Evolutionary conservation across 2,888 invertebrate genomes (phyloP), one percentile per base, ranked within the genome.

Genomic region (Dasysyrphus tricinctus): DNA sequence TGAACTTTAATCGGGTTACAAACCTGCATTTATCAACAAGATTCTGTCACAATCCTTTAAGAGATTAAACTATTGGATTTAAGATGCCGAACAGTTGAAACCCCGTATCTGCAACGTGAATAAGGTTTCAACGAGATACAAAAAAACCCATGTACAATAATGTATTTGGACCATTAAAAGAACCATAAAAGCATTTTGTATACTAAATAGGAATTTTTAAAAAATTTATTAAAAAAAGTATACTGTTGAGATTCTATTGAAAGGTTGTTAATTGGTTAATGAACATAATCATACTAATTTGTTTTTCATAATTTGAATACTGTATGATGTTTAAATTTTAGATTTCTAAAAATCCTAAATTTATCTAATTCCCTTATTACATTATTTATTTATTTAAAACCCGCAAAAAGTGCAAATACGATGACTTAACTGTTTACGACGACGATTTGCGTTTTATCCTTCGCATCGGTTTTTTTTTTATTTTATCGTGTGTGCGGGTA

Each of bases 401-500:
- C n/a, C 6, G 1, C 14, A 44, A 44, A 14, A 44, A 49, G 0
- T 32, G 14, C 54, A 54, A 3, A 54, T 54, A 54, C 14, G 54
- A 32, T 7, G 7, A 8, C 7, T 54, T 0, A 1, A 54, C 54
- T 54, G 54, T 32, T 32, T 24, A 3, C 11, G 7, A 32, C 19
- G 49, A 19, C 19, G 49, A 19, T 2, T 49, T 49, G 1, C 16
- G 16, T 37, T 59, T 59, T 57, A 16, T 59, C 19, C 34, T 37
- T 61, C 24, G 59, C 37, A 37, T 7, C 9, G 11, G 16, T 19
- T 11, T 54, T 54, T 54, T 34, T 57, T 7, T 47, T 11, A 12
- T 32, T 16, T 29, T 9, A 11, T 63, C 42, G 8, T 74, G 39
- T 37, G 61, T 81, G 80, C 76, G 81, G 76, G 81, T 63, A 59